phyloP scores from a whole-genome alignment of 1,140 invertebrate species.

The Lamellibrachia luymesi region DNA sequence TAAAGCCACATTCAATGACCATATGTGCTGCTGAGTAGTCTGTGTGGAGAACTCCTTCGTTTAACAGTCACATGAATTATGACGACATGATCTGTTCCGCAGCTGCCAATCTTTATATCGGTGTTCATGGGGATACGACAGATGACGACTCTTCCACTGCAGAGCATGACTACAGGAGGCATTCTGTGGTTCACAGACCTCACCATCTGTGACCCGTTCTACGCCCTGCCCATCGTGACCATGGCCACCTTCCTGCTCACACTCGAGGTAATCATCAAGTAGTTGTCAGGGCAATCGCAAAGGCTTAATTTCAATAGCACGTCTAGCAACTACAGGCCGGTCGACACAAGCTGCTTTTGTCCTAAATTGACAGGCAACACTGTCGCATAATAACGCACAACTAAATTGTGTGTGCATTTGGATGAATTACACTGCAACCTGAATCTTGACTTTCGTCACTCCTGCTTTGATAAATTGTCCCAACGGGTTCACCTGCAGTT shows the following conservation, averaged over 20 bases:
- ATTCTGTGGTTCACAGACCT: conserved; percentile 91
- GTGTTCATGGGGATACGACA: conserved; percentile 79
- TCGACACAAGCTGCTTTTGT: too few relatives aligned
- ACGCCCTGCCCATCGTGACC: conserved; percentile 81
- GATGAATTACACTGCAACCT: too few relatives aligned
- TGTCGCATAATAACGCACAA: too few relatives aligned
- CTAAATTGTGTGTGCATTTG: too few relatives aligned
- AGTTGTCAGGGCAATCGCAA: not conserved
- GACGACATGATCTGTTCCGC: not conserved
- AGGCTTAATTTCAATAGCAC: not conserved
- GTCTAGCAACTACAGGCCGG: too few relatives aligned
- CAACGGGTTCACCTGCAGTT: too few relatives aligned
- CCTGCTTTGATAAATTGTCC: too few relatives aligned
- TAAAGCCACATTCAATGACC: not conserved
- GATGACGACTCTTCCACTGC: conserved; percentile 85
- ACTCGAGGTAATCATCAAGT: conserved; percentile 66
- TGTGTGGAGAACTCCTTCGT: not conserved
- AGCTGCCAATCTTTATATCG: conserved; percentile 86
- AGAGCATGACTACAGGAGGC: conserved; percentile 85
- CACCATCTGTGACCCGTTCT: conserved; percentile 86
- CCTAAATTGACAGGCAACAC: too few relatives aligned
- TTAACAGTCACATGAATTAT: not conserved
- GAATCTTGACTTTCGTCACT: too few relatives aligned
- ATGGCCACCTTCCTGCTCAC: conserved; percentile 75
- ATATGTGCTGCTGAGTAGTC: not conserved